phyloP scores from a whole-genome alignment of 2,888 invertebrate genomes.

The Cataglyphis livida region DNA sequence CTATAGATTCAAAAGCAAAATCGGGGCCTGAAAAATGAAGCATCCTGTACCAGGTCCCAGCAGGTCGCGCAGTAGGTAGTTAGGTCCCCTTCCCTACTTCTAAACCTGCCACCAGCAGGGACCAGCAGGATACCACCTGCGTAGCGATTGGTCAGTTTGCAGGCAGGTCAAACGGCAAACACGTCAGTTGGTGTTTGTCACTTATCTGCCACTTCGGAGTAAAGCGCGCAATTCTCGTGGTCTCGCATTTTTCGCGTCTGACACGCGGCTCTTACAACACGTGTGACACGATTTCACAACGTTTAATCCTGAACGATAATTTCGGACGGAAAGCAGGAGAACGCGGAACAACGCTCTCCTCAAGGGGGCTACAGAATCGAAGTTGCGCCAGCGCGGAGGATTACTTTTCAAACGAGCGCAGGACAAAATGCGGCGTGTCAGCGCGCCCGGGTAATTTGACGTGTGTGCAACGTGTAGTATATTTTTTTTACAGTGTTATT shows the following conservation, averaged over 20 bases:
- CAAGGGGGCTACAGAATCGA: conserved; percentile 5
- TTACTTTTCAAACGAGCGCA: conserved; percentile 61
- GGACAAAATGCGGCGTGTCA: conserved; percentile 59
- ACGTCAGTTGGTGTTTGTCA: conserved; percentile 78
- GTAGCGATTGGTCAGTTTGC: conserved; percentile 78
- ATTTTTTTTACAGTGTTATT: conserved; percentile 9
- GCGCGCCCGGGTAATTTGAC: conserved; percentile 68
- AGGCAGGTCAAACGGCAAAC: conserved; percentile 81
- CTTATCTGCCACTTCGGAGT: conserved; percentile 66
- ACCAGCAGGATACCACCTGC: conserved; percentile 71
- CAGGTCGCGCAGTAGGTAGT: conserved; percentile 81
- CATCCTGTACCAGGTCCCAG: conserved; percentile 68
- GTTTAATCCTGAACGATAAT: not conserved
- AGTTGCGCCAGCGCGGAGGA: conserved; percentile 27
- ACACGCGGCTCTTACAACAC: conserved; percentile 1
- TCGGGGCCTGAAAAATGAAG: not conserved
- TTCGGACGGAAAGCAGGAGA: not conserved
- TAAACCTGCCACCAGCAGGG: conserved; percentile 30
- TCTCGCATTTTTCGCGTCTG: conserved; percentile 40
- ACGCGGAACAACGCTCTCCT: conserved; percentile 1
- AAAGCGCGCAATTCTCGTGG: conserved; percentile 46
- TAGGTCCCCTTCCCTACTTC: conserved; percentile 57
- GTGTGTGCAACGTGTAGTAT: not conserved
- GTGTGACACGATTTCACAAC: not conserved
- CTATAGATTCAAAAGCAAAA: not conserved